Percentiles rank a stretch among this genome's conserved stretches.
These are phyloP conservation scores for Chloroclystis v-ata DNA, from an alignment of 2,888 invertebrate genomes.

Conservation along the genomic window DNA sequence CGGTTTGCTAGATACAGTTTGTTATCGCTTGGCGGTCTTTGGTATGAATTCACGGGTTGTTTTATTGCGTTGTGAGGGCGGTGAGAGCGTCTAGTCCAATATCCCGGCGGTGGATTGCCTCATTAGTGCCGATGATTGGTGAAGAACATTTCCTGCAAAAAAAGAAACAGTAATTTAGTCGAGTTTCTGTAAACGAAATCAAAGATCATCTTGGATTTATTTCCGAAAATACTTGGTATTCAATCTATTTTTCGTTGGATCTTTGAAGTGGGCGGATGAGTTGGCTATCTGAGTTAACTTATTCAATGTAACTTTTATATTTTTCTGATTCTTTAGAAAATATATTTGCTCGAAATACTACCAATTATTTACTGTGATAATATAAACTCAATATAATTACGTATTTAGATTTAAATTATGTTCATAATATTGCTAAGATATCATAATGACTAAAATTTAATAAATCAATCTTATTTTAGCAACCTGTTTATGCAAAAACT, in stretches of 20 bases:
- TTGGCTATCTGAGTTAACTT: slow-evolving; percentile 9
- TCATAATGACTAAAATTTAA: too few species aligned
- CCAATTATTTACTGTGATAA: too few species aligned
- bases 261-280: slow-evolving; percentile 11
- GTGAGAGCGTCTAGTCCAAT: slow-evolving; percentile 66
- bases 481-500: background rate
- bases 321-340: too few species aligned
- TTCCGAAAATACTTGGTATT: slow-evolving; percentile 11
- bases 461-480: background rate
- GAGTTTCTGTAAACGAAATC: slow-evolving; percentile 19
- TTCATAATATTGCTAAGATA: too few species aligned
- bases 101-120: slow-evolving; percentile 73
- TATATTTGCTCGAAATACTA: too few species aligned
- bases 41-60: slow-evolving; percentile 51
- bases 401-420: too few species aligned
- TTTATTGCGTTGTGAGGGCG: slow-evolving; percentile 61
- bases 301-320: background rate
- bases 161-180: slow-evolving; percentile 45
- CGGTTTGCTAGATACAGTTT: slow-evolving; percentile 44
- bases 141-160: slow-evolving; percentile 61
- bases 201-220: slow-evolving; percentile 12
- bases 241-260: slow-evolving; percentile 12
- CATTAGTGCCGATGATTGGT: slow-evolving; percentile 68
- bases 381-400: too few species aligned
- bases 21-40: slow-evolving; percentile 41